phyloP scores from a whole-genome alignment of 2,113 vertebrate genomes.

The Notarius quadriscutis region DNA sequence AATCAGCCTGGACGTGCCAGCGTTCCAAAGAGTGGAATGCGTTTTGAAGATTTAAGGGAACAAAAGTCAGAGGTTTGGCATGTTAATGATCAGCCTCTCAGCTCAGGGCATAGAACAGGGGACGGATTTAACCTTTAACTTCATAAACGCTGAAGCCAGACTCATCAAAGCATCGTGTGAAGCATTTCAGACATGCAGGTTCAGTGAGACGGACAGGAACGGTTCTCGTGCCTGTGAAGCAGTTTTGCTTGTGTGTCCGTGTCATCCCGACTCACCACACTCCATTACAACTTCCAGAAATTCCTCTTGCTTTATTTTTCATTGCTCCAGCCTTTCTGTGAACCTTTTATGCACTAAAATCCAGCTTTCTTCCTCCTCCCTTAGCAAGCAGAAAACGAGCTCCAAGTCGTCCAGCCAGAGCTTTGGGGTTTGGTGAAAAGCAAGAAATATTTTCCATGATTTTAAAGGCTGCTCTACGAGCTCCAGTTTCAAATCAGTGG shows the following conservation, averaged over 20 bases:
- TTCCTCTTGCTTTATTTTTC: background rate
- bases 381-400: conserved; percentile 10
- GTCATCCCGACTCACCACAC: background rate
- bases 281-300: background rate
- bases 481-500: conserved; percentile 50
- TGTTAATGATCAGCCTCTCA: conserved; percentile 43
- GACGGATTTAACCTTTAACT: conserved; percentile 3
- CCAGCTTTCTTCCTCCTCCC: background rate
- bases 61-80: conserved; percentile 45
- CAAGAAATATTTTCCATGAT: conserved; percentile 65
- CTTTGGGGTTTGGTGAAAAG: conserved; percentile 49
- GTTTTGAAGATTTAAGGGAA: conserved; percentile 36
- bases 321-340: background rate
- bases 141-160: background rate
- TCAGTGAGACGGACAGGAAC: background rate
- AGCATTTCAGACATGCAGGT: background rate
- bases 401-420: conserved; percentile 28
- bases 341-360: background rate
- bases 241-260: background rate
- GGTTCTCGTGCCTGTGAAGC: background rate
- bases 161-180: background rate
- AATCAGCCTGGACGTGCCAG: conserved; percentile 26
- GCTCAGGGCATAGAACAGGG: background rate
- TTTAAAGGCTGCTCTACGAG: conserved; percentile 32
- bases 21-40: conserved; percentile 37